Conservation (phyloP, 2,797 vertebrate genomes). For the Apogon talboti region DNA sequence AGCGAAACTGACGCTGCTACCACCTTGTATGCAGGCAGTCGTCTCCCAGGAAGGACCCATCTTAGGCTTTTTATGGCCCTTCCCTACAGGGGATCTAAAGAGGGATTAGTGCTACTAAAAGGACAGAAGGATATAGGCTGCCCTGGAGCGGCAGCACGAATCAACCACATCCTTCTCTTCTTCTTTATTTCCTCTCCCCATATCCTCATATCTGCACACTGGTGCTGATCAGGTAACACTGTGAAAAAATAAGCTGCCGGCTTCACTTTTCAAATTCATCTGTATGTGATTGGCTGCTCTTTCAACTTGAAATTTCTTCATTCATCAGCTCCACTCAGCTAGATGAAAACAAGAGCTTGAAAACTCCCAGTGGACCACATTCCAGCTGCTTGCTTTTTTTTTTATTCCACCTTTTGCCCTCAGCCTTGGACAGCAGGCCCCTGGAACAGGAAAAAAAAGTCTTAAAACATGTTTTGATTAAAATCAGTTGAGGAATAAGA, state of each 20-base stretch:
- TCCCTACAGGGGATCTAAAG: constrained; percentile 64
- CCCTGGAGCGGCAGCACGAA: constrained; percentile 27
- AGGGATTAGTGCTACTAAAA: constrained; percentile 78
- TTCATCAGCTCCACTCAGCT: constrained; percentile 41
- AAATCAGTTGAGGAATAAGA: constrained; percentile 25
- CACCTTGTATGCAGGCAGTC: constrained; percentile 24
- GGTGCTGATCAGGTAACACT: constrained; percentile 39
- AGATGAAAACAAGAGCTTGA: constrained; percentile 44
- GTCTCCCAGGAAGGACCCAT: constrained; percentile 42
- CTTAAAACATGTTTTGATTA: neutral
- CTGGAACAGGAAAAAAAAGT: constrained; percentile 61
- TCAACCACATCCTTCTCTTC: constrained; percentile 30
- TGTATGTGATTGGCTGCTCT: constrained; percentile 37
- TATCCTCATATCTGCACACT: constrained; percentile 16
- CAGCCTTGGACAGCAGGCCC: constrained; percentile 54
- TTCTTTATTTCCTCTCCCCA: constrained; percentile 21
- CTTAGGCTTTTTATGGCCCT: constrained; percentile 64
- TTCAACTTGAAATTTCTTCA: constrained; percentile 47
- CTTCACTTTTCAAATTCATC: constrained; percentile 23
- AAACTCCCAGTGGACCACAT: constrained; percentile 56
- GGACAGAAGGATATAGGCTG: constrained; percentile 50
- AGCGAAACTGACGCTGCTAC: constrained; percentile 5
- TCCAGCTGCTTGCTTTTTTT: constrained; percentile 57
- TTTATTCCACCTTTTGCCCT: constrained; percentile 62
- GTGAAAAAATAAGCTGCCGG: constrained; percentile 33